These are phyloP conservation scores for Oriolus oriolus DNA, from an alignment of 2,113 vertebrate species.

Conservation along the genomic window DNA sequence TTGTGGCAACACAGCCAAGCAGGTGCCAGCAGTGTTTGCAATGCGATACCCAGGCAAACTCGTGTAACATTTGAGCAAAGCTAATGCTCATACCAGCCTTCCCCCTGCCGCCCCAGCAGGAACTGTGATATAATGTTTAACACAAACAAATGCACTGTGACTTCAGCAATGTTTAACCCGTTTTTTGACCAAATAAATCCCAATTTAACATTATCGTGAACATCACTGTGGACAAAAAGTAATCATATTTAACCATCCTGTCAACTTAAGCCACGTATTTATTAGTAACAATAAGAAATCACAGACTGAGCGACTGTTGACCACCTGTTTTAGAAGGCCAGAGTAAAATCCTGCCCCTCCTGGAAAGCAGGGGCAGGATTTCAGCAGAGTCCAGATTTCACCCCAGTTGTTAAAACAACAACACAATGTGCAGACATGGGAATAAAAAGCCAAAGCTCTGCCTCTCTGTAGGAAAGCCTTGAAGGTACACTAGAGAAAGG, in stretches of 20 bases:
- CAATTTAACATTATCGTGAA: neutral
- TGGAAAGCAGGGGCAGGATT: neutral
- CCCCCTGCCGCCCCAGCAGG: rapidly evolving
- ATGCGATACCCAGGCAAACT: neutral
- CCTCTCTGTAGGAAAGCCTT: neutral
- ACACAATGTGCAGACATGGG: neutral
- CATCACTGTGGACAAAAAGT: neutral
- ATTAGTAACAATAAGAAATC: neutral
- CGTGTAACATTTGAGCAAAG: neutral
- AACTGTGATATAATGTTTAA: neutral
- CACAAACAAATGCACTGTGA: rapidly evolving
- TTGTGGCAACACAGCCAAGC: neutral
- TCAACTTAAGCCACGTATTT: neutral
- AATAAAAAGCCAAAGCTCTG: neutral
- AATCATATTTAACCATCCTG: neutral
- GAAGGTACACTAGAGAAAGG: neutral
- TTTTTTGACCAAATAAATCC: neutral
- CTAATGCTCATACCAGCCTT: neutral
- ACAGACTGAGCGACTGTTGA: rapidly evolving
- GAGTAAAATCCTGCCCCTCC: neutral
- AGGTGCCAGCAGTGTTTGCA: constrained; percentile 21
- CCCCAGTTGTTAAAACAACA: neutral
- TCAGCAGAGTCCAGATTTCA: neutral
- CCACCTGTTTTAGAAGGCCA: neutral
- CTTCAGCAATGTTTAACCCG: neutral